Base-by-base conservation (phyloP, 2,113 vertebrate species). In the Pycnonotus jocosus region DNA sequence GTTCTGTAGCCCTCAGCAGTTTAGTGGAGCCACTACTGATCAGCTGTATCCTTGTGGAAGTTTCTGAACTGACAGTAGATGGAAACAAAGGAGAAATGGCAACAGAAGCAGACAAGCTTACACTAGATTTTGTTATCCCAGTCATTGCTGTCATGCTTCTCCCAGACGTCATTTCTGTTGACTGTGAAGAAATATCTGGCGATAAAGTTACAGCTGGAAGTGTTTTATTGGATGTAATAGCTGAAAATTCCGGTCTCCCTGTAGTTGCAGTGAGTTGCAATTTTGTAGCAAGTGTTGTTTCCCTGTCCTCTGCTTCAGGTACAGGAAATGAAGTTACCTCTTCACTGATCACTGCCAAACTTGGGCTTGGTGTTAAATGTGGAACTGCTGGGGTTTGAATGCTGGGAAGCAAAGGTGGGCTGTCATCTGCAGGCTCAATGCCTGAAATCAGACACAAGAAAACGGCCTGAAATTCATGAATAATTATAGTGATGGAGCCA, bases 371-470 rank as follows among this genome's bases (percentile, higher is more conserved):
- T 19, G 71, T 31, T 81, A 64, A 2, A 12, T 28, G 80, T 74
- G 84, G 90, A 90, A 57, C 30, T 61, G 44, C 25, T 53, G 84
- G 64, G 24, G 86, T 88, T 73, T 2, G 92, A 85, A 45, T 33
- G 68, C 90, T 94, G 65, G 81, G 45, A 40, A 64, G 22, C 27
- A 64, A 88, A 80, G 62, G 19, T 27, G 30, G 93, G 45, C 94
- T 90, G 53, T 76, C 86, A 56, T 96, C 94, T 72, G 97, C 89
- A 53, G 97, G 95, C 85, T 98, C 98, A 96, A 99, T 98, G 93
- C 99, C 99, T 99, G 96, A 97, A 97, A 89, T 14, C 30, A 96
- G 37, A 95, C 21, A 96, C 96, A 95, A 79, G 93, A 79, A 60
- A 72, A 57, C 5, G 70, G 14, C 25, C 62, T 87, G 57, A 82